phyloP scores from a whole-genome alignment of 2,888 invertebrate genomes.

The Agrilus biguttatus region DNA sequence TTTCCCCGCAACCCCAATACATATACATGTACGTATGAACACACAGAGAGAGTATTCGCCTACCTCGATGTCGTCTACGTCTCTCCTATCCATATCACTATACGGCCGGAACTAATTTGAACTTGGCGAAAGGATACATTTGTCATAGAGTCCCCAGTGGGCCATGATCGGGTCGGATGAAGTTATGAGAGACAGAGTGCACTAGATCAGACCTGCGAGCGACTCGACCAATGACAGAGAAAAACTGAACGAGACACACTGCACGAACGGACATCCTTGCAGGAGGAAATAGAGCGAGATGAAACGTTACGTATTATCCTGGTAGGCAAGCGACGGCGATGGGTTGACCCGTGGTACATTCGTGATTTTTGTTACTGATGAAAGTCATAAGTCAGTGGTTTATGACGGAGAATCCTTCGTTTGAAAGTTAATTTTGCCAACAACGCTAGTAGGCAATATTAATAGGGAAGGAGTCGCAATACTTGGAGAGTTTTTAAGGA shows the following conservation, averaged over 20 bases:
- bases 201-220: conserved; percentile 29
- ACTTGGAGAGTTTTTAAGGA: too few relatives aligned
- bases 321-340: too few relatives aligned
- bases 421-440: too few relatives aligned
- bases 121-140: conserved; percentile 37
- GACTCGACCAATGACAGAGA: conserved; percentile 17
- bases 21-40: conserved; percentile 1
- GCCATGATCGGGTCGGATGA: conserved; percentile 37
- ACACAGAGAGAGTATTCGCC: conserved; percentile 8
- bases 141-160: conserved; percentile 34
- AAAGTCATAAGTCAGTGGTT: too few relatives aligned
- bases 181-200: conserved; percentile 35
- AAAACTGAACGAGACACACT: neutral
- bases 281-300: too few relatives aligned
- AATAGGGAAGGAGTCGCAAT: too few relatives aligned
- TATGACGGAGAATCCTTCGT: too few relatives aligned
- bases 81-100: conserved; percentile 14
- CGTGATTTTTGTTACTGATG: too few relatives aligned
- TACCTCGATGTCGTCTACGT: conserved; percentile 6
- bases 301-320: too few relatives aligned
- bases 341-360: too few relatives aligned
- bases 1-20: conserved; percentile 10
- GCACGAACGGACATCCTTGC: too few relatives aligned
- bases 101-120: conserved; percentile 35
- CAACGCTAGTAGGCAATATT: too few relatives aligned